Evolutionary conservation across 2,797 vertebrate genomes (phyloP).

Genomic region (Pipistrellus kuhlii): DNA sequence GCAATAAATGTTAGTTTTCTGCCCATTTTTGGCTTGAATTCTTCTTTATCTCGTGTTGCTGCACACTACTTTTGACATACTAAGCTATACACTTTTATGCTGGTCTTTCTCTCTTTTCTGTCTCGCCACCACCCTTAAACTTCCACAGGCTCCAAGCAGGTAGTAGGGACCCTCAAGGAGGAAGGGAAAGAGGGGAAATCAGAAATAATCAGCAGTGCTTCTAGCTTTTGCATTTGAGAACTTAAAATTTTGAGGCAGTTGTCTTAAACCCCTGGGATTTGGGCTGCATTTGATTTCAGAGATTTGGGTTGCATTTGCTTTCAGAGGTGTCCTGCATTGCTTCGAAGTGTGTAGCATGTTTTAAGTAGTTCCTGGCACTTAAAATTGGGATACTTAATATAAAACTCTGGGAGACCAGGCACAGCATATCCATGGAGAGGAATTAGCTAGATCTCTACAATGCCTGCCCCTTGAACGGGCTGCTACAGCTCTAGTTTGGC

Average conservation of each 20-base stretch:
- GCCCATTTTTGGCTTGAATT: not conserved
- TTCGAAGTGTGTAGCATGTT: not conserved
- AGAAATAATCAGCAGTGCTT: not conserved
- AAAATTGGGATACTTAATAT: not conserved
- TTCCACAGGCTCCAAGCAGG: not conserved
- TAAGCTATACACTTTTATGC: not conserved
- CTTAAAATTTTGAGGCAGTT: not conserved
- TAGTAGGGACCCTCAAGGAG: not conserved
- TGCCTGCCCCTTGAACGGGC: not conserved
- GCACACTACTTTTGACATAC: not conserved
- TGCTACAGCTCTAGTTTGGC: not conserved
- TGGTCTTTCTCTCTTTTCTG: not conserved
- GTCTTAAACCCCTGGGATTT: not conserved
- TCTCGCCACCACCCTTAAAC: not conserved
- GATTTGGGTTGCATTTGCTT: not conserved
- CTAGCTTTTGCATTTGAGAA: not conserved
- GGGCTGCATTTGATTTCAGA: not conserved
- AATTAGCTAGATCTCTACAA: not conserved
- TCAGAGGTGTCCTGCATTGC: not conserved
- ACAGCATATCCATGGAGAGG: not conserved
- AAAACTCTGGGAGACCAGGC: not conserved
- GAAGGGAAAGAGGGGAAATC: not conserved
- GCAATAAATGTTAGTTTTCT: not conserved
- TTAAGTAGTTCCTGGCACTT: not conserved
- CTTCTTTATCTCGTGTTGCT: not conserved